phyloP scores from a whole-genome alignment of 2,113 vertebrate species.

The Polypterus senegalus region DNA sequence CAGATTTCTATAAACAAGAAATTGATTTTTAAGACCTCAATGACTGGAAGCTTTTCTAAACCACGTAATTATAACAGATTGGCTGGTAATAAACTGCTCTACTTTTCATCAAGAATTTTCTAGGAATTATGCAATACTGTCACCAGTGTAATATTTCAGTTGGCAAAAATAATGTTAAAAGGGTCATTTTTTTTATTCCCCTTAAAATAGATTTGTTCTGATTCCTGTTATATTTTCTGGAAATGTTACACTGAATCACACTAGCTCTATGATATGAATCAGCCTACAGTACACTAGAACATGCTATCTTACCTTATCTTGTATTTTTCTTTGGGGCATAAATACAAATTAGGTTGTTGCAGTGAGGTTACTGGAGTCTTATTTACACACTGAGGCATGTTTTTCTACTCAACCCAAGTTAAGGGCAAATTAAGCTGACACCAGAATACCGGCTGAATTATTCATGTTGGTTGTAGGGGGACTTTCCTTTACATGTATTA shows the following conservation, averaged over 20 bases:
- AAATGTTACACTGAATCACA: too few species aligned
- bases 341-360: constrained; percentile 5
- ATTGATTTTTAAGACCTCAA: too few species aligned
- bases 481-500: constrained; percentile 39
- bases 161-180: too few species aligned
- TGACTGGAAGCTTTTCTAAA: background rate
- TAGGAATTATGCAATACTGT: too few species aligned
- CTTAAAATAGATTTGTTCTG: too few species aligned
- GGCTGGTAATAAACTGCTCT: too few species aligned
- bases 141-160: too few species aligned
- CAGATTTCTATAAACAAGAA: background rate
- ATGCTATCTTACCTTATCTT: constrained; percentile 2
- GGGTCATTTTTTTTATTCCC: too few species aligned
- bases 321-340: constrained; percentile 5
- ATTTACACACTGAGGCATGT: constrained; percentile 12
- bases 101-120: too few species aligned
- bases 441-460: constrained; percentile 34
- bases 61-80: background rate
- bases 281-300: too few species aligned
- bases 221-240: too few species aligned
- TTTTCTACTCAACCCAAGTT: constrained; percentile 29
- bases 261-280: too few species aligned
- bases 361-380: constrained; percentile 3
- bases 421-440: constrained; percentile 36
- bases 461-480: constrained; percentile 30